Percentiles rank a stretch among this genome's conserved stretches.
These are phyloP conservation scores for Mimachlamys varia DNA, from an alignment of 2,888 invertebrate species.

Conservation along the genomic window DNA sequence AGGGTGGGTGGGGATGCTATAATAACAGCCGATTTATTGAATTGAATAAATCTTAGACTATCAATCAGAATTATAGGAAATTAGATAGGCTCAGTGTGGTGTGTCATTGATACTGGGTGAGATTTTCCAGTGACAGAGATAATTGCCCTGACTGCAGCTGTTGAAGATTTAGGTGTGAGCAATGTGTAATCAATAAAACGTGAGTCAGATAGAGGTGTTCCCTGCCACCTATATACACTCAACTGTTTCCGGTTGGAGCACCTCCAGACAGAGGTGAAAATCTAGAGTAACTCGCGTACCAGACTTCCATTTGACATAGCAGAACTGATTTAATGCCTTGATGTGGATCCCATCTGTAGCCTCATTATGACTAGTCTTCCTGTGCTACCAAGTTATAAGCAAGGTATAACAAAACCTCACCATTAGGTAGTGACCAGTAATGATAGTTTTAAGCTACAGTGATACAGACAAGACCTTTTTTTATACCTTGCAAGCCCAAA, in stretches of 20 bases:
- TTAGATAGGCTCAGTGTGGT: not conserved
- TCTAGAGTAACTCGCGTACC: not conserved
- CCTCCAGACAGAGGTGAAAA: not conserved
- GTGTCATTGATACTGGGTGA: not conserved
- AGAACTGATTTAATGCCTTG: slow-evolving; percentile 1
- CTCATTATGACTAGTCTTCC: not conserved
- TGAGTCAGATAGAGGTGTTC: slow-evolving; percentile 11
- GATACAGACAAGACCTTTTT: no score
- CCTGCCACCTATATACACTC: not conserved
- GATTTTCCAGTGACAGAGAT: not conserved
- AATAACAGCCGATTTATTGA: not conserved
- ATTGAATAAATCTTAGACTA: not conserved
- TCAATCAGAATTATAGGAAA: not conserved
- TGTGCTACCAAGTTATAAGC: not conserved
- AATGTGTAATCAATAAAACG: not conserved
- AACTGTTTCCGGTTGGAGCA: slow-evolving; percentile 20
- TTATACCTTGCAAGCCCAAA: no score
- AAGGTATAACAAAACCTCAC: not conserved
- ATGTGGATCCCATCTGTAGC: slow-evolving; percentile 1
- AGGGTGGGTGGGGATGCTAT: no score
- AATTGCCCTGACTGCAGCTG: not conserved
- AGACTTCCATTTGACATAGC: slow-evolving; percentile 17
- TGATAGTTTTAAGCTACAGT: not conserved
- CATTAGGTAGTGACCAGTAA: not conserved
- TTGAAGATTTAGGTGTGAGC: slow-evolving; percentile 2